Evolutionary conservation across 2,113 vertebrate species (phyloP).

Genomic region (Trematocara marginatum): DNA sequence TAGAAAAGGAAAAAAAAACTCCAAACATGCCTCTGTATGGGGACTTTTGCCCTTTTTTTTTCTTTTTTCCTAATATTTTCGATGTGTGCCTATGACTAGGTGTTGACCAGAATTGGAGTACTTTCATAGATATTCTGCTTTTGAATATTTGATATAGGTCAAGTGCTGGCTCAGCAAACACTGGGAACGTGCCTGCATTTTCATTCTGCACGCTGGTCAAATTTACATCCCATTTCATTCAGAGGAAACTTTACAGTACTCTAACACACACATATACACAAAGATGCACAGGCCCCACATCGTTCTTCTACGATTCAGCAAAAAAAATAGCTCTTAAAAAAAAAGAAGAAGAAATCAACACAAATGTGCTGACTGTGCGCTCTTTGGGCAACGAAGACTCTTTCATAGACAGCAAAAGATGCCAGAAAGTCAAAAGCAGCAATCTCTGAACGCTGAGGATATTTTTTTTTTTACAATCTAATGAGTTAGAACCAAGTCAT

Average conservation of each 20-base stretch:
- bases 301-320: constrained; percentile 55
- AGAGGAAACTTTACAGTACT: constrained; percentile 29
- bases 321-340: constrained; percentile 23
- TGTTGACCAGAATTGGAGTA: constrained; percentile 26
- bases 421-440: neutral
- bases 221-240: constrained; percentile 63
- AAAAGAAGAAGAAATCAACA: neutral
- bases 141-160: constrained; percentile 51
- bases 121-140: constrained; percentile 34
- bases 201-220: constrained; percentile 52
- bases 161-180: constrained; percentile 58
- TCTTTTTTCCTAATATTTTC: neutral
- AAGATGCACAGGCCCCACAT: neutral
- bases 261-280: constrained; percentile 4
- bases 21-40: neutral
- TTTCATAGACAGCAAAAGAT: constrained; percentile 18
- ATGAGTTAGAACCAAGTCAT: neutral
- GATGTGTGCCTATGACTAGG: neutral
- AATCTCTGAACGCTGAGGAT: neutral
- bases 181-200: constrained; percentile 10
- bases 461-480: neutral
- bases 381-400: neutral
- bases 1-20: neutral
- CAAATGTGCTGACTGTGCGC: constrained; percentile 47
- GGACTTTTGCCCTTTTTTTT: neutral